Evolutionary conservation across 2,888 invertebrate genomes (phyloP).

Genomic region (Caenorhabditis sp.): DNA sequence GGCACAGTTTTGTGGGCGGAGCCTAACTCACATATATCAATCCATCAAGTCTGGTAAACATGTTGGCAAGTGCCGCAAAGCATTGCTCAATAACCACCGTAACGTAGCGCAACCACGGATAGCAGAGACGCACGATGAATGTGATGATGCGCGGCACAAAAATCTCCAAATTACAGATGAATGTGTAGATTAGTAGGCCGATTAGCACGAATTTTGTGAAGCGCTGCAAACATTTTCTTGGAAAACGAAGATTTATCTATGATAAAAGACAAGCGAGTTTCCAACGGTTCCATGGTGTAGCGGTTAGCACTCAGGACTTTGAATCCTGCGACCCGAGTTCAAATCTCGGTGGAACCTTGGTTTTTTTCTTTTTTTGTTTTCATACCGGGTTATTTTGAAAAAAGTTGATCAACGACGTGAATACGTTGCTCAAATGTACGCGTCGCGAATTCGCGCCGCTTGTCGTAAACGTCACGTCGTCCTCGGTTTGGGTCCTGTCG

Average conservation of each 20-base stretch:
- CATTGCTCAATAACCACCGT: constrained; percentile 23
- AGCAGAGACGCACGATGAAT: constrained; percentile 19
- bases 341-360: not conserved
- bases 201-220: constrained; percentile 19
- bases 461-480: not conserved
- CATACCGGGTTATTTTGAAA: constrained; percentile 32
- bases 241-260: constrained; percentile 3
- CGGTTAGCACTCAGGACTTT: too few relatives aligned
- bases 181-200: constrained; percentile 18
- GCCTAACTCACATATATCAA: constrained; percentile 24
- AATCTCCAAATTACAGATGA: constrained; percentile 33
- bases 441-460: not conserved
- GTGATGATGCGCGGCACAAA: constrained; percentile 27
- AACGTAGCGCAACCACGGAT: constrained; percentile 33
- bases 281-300: not conserved
- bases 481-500: not conserved
- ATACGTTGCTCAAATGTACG: constrained; percentile 15
- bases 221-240: constrained; percentile 7
- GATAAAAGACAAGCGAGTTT: not conserved
- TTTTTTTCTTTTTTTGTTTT: not conserved
- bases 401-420: constrained; percentile 20
- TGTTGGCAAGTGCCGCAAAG: constrained; percentile 19
- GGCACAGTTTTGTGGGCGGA: not conserved
- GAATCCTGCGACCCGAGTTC: too few relatives aligned
- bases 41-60: constrained; percentile 27